Base-by-base conservation (phyloP, 2,113 vertebrate genomes). In the Mionectes macconnelli region DNA sequence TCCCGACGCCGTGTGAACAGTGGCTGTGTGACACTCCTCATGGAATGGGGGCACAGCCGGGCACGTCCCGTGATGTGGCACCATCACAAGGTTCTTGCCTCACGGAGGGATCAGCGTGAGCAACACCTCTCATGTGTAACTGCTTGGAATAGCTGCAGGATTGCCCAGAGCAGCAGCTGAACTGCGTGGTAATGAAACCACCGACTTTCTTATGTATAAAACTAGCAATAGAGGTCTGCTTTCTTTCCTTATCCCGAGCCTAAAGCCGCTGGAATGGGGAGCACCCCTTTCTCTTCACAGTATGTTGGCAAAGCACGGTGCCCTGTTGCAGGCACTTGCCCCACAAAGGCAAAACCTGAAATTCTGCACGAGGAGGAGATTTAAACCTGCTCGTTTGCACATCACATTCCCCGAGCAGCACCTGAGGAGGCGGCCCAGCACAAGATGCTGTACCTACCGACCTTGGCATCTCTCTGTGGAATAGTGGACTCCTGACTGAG, bases 1-100 rank as follows among this genome's bases (percentile, higher is more conserved):
- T 67, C 37, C 57, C 33, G 27, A 0, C 31, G 33, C 70, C 30
- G n/a, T 3, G 45, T 3, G 59, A 57, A 6, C 37, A 12, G 5
- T 19, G n/a, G 45, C 47, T n/a, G 37, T 8, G n/a, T 12, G 47
- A 3, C 39, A 22, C 47, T 63, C 5, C 57, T 17, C 12, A 1
- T 3, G 42, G 10, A 9, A 33, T 5, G 27, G 49, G 33, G 11
- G 56, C 83, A 31, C 55, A 5, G 56, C 49, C 31, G 52, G 55
- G 9, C 14, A 8, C 1, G 2, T 50, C 39, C 76, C 37, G 2
- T 0, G 4, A 2, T 16, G 40, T 0, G 55, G 40, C 39, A 14
- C 42, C 6, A 63, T 35, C 86, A 49, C 67, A 18, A n/a, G 62
- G 15, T 18, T 24, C 31, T 31, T 4, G 37, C 25, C 44, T 59